Evolutionary conservation across 1,140 invertebrate genomes (phyloP), one percentile per base, ranked within the genome.

Genomic region (Coenobita brevimanus): DNA sequence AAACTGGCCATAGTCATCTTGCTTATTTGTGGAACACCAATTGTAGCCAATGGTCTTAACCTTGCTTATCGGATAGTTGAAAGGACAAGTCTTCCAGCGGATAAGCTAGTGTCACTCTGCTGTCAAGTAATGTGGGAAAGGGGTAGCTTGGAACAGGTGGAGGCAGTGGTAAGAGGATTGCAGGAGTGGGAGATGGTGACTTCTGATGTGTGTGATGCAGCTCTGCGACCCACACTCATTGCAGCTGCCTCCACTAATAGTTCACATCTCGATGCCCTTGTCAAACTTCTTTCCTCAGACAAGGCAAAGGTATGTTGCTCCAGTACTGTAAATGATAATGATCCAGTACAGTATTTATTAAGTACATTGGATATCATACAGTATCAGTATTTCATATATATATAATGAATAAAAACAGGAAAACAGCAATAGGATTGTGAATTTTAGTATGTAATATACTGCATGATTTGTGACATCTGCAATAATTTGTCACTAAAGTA

Each of bases 1-100:
- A 64, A 67, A 10, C 62, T 88, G 36, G 86, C 79, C 41, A 69
- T 76, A 38, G 86, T 54, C n/a, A 33, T 76, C 10, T 43, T 88
- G 33, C 36, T 82, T 33, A 62, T 88, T 27, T 82, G 67, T 41
- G 38, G 69, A 30, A 69, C 79, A 30, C 33, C 82, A 27, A 30
- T 75, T 41, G 36, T 82, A 24, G 86, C 67, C 24, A 79, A 88
- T 33, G 80, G 86, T 21, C 50, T 82, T 0, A 46, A 67, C 41
- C 60, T 82, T 38, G 79, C 86, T 3, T 88, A 88, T n/a, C 46
- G 86, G 27, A 78, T 88, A 60, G 79, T 88, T 36, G 86, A 88
- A 27, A 73, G 71, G 27, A 88, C 21, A 13, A 50, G 57, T 1
- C 27, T 88, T 15, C 27, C 79, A 10, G 36, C 57, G 13, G 71